Percentiles rank a stretch among this genome's conserved stretches.
These are phyloP conservation scores for Microplitis manilae DNA, from an alignment of 2,888 invertebrate species.

Conservation along the genomic window DNA sequence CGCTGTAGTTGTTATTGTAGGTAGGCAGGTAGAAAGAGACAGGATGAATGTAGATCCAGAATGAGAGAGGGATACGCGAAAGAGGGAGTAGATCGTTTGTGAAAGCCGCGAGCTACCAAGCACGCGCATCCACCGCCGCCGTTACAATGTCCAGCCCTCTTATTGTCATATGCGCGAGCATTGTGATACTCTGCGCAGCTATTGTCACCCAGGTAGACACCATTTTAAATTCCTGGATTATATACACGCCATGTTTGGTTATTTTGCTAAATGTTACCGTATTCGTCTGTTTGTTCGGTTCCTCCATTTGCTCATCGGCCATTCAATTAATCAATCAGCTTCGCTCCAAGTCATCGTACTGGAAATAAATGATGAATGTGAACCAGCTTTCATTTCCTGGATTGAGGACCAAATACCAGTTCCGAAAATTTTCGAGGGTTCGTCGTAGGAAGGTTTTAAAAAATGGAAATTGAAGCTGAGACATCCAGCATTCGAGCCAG, in stretches of 20 bases:
- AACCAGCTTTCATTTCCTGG: too few relatives aligned
- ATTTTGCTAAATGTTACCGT: too few relatives aligned
- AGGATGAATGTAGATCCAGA: background rate
- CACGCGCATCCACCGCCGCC: constrained; percentile 68
- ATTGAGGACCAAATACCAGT: too few relatives aligned
- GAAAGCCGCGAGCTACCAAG: constrained; percentile 58
- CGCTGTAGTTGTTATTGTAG: background rate
- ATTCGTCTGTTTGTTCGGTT: too few relatives aligned
- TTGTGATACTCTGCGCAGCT: background rate
- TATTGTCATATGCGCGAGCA: constrained; percentile 62
- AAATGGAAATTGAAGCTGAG: background rate
- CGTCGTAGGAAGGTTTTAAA: too few relatives aligned
- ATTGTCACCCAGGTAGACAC: background rate
- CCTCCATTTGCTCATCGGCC: too few relatives aligned
- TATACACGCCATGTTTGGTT: too few relatives aligned
- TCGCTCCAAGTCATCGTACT: too few relatives aligned
- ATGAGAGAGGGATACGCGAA: background rate
- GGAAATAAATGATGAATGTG: too few relatives aligned
- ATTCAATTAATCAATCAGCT: too few relatives aligned
- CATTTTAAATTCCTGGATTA: background rate
- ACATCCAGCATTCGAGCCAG: background rate
- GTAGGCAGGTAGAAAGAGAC: background rate
- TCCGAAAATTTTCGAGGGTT: too few relatives aligned
- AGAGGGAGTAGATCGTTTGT: constrained; percentile 1
- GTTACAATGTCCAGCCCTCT: constrained; percentile 68